Percentiles rank a stretch among this genome's conserved stretches.
phyloP scores from a whole-genome alignment of 2,113 vertebrate species.

The Grallaria varia region DNA sequence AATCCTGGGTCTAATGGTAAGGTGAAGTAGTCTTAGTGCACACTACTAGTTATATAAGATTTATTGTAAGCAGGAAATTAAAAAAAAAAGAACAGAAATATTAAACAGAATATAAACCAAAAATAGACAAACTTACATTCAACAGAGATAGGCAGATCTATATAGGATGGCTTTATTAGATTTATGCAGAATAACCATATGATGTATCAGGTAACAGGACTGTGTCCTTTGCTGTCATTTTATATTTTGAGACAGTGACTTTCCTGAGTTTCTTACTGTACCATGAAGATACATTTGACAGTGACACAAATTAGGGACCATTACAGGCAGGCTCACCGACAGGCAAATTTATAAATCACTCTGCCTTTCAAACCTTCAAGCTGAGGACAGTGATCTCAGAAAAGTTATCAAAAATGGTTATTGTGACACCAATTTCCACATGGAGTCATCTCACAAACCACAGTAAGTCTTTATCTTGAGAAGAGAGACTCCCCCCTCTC shows the following conservation, averaged over 20 bases:
- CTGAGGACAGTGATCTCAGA: not conserved
- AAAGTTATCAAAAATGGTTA: not conserved
- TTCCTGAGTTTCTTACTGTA: not conserved
- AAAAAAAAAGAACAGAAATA: not conserved
- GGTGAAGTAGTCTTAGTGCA: not conserved
- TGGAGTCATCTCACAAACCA: not conserved
- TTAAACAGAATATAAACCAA: not conserved
- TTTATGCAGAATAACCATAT: not conserved
- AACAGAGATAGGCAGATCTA: not conserved
- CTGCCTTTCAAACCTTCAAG: not conserved
- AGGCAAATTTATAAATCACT: conserved; percentile 11
- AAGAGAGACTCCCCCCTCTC: not conserved
- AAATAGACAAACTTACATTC: not conserved
- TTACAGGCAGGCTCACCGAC: not conserved
- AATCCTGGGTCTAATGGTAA: not conserved
- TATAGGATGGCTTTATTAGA: not conserved
- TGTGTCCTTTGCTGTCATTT: conserved; percentile 20
- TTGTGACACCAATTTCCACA: not conserved
- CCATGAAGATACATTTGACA: conserved; percentile 6
- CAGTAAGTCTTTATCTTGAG: not conserved
- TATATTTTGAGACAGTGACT: conserved; percentile 3
- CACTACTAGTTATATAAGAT: not conserved
- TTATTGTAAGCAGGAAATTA: not conserved
- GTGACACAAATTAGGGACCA: not conserved
- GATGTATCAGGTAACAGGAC: not conserved